Evolutionary conservation across 2,113 vertebrate species (phyloP).

Genomic region (Seriola quinqueradiata): DNA sequence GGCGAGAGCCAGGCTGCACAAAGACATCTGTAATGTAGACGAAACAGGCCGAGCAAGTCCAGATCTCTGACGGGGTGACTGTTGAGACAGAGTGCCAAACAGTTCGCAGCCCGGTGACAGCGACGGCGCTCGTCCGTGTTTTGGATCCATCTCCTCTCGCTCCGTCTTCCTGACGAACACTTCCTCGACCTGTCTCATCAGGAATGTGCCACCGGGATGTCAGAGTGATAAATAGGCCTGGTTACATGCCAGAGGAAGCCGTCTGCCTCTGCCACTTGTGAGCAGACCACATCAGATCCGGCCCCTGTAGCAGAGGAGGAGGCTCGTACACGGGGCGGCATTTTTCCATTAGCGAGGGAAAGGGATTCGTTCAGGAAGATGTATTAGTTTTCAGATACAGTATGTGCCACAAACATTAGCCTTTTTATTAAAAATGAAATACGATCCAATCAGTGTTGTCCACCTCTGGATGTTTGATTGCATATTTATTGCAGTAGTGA

Average conservation of each 20-base stretch:
- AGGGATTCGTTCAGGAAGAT: constrained; percentile 8
- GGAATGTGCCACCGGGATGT: constrained; percentile 59
- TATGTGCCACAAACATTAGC: neutral
- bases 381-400: neutral
- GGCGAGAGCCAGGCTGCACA: constrained; percentile 35
- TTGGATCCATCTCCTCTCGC: constrained; percentile 47
- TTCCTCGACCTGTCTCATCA: constrained; percentile 56
- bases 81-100: constrained; percentile 48
- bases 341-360: constrained; percentile 7
- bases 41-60: constrained; percentile 46
- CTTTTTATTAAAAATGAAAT: constrained; percentile 18
- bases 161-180: constrained; percentile 52
- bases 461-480: neutral
- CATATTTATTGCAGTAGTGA: no score
- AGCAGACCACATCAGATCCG: constrained; percentile 41
- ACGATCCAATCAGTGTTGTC: neutral
- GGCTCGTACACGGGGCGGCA: neutral
- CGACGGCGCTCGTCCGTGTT: constrained; percentile 24
- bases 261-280: constrained; percentile 44
- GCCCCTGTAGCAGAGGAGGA: neutral
- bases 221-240: constrained; percentile 71
- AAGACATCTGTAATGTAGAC: constrained; percentile 68
- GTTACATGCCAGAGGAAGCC: constrained; percentile 57
- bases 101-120: constrained; percentile 59
- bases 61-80: constrained; percentile 49